Conservation (phyloP, 35 echinoderm and acorn worm genomes). For the Holothuria glaberrima region DNA sequence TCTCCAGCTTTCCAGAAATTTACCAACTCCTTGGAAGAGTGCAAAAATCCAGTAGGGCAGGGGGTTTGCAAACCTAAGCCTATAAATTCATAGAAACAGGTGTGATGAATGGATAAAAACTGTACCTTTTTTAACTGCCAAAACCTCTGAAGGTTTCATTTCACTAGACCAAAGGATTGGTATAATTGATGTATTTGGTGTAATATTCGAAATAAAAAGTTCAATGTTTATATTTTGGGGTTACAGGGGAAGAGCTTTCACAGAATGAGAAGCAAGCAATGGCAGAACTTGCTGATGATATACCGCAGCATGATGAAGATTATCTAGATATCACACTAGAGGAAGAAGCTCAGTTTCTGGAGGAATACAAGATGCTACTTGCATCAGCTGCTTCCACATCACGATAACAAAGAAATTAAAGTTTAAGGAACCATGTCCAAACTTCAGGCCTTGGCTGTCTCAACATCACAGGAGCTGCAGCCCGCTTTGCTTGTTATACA, state of each 20-base stretch:
- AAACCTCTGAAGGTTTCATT: too few species aligned
- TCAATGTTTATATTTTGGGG: not conserved
- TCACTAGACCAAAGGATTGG: too few species aligned
- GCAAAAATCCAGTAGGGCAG: too few species aligned
- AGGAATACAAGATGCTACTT: constrained; percentile 80
- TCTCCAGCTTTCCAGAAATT: too few species aligned
- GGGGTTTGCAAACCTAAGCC: too few species aligned
- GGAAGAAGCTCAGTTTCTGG: constrained; percentile 83
- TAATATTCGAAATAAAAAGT: not conserved
- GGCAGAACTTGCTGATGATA: constrained; percentile 76
- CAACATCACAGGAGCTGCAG: too few species aligned
- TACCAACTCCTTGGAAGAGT: too few species aligned
- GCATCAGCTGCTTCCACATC: constrained; percentile 35
- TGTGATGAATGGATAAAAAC: too few species aligned
- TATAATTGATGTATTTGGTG: too few species aligned
- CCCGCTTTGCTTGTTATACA: not conserved
- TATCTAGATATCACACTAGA: constrained; percentile 89
- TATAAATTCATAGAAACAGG: too few species aligned
- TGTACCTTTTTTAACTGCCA: too few species aligned
- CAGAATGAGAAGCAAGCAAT: constrained; percentile 81
- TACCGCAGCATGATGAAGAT: constrained; percentile 92
- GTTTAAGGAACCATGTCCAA: not conserved
- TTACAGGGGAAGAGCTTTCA: constrained; percentile 59
- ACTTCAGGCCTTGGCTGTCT: not conserved
- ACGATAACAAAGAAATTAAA: not conserved